Base-by-base conservation (phyloP, 1,140 invertebrate species). In the Achroia grisella region DNA sequence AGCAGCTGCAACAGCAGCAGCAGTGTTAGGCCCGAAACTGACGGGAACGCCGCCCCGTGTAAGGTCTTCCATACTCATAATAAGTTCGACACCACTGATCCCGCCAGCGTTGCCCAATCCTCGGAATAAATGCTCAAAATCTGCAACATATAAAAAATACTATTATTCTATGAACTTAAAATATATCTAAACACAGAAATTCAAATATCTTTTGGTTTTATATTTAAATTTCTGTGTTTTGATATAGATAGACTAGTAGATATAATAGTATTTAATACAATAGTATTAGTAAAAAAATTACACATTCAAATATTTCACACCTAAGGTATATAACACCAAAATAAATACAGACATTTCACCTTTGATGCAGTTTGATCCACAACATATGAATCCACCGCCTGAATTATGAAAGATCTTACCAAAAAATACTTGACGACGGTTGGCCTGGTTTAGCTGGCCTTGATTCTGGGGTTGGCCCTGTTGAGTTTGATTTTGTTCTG, bases 101-200 rank as follows among this genome's bases (percentile, higher is more conserved):
- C 48, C 34, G 10, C 53, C 66, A 14, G 32, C 44, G 36, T 67
- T 63, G 13, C 56, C 53, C 48, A 75, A 40, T 30, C 59, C 66
- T 17, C 71, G 56, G 23, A 79, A 64, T 11, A 74, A 42, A 50
- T 70, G 71, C 43, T 73, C 74, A 47, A 76, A 62, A 55, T 79
- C 75, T 76, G 58, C 27, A 52, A 62, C 42, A 58, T 56, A 58
- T 39, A 23, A 34, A 48, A 23, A 35, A 17, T 0, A 12, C 9
- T 31, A 37, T 17, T 2, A 37, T 14, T 34, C n/a, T 27, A 23
- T 9, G 12, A 46, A 5, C 13, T 10, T 37, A 37, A 45, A 15
- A 39, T 17, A 12, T 10, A 4, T 32, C 39, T 32, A 13, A 52
- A 11, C 27, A 36, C 31, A 31, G 10, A 14, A 1, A 29, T 8